Conservation (phyloP, 2,797 vertebrate species). For the Aldrovandia affinis region DNA sequence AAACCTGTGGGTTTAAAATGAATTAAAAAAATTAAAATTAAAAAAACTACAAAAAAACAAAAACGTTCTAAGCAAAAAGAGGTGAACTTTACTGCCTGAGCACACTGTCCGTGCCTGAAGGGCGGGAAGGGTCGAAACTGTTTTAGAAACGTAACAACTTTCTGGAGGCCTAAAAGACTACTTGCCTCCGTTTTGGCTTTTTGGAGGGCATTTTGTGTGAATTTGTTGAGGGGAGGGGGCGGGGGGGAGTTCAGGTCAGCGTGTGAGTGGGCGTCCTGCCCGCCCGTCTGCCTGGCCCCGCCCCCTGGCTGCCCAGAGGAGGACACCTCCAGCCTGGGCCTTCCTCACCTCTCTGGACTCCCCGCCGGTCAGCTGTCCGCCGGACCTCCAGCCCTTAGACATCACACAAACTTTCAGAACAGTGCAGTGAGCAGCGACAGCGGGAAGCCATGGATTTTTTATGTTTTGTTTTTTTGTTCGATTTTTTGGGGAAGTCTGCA, state of each 20-base stretch:
- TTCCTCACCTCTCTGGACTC: not conserved
- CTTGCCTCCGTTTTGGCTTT: not conserved
- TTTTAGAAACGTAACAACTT: not conserved
- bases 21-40: not conserved
- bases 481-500: slow-evolving; percentile 47
- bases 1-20: not conserved
- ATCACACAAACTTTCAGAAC: slow-evolving; percentile 7
- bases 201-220: not conserved
- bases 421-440: not conserved
- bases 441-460: slow-evolving; percentile 13
- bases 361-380: not conserved
- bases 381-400: not conserved
- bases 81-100: slow-evolving; percentile 1
- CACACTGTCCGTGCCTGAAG: not conserved
- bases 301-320: not conserved
- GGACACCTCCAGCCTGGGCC: not conserved
- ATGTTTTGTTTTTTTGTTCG: not conserved
- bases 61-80: not conserved
- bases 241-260: not conserved
- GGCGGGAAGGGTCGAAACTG: not conserved
- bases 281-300: not conserved
- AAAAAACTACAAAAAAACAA: not conserved
- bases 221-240: not conserved
- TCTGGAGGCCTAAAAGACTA: slow-evolving; percentile 2
- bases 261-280: not conserved